Evolutionary conservation across 1,140 invertebrate genomes (phyloP).

Genomic region (Marisa cornuarietis): DNA sequence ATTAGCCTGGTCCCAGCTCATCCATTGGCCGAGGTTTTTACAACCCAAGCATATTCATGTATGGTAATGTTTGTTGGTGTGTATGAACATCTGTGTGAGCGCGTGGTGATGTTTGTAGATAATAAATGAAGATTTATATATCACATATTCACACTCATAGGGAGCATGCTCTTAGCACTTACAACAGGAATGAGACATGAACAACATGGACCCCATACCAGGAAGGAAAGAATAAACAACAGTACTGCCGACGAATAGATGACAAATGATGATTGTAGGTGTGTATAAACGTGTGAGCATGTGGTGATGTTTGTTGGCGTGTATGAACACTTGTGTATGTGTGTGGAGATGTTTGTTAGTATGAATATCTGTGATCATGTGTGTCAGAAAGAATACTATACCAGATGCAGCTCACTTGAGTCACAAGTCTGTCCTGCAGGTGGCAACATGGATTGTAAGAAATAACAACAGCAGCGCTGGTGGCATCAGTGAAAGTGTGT

Average conservation of each 20-base stretch:
- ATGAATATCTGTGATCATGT: background rate
- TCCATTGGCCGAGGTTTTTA: background rate
- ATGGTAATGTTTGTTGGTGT: background rate
- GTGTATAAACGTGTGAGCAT: background rate
- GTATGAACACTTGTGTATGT: background rate
- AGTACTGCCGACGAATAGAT: too few relatives aligned
- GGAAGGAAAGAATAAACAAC: too few relatives aligned
- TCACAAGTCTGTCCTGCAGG: too few relatives aligned
- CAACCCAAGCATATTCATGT: background rate
- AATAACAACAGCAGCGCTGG: too few relatives aligned
- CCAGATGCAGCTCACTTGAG: too few relatives aligned
- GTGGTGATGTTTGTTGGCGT: background rate
- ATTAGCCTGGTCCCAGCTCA: background rate
- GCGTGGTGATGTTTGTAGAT: background rate
- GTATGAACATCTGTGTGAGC: background rate
- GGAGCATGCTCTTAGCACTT: too few relatives aligned
- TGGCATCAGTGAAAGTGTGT: background rate
- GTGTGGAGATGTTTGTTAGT: conserved; percentile 5
- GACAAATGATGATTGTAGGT: too few relatives aligned
- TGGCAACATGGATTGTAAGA: too few relatives aligned
- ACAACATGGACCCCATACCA: too few relatives aligned
- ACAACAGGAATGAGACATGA: too few relatives aligned
- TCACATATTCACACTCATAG: too few relatives aligned
- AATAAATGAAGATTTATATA: too few relatives aligned
- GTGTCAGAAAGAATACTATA: background rate